Evolutionary conservation across 2,888 invertebrate genomes (phyloP), one percentile per base, ranked within the genome.

Genomic region (Morpho helenor): DNA sequence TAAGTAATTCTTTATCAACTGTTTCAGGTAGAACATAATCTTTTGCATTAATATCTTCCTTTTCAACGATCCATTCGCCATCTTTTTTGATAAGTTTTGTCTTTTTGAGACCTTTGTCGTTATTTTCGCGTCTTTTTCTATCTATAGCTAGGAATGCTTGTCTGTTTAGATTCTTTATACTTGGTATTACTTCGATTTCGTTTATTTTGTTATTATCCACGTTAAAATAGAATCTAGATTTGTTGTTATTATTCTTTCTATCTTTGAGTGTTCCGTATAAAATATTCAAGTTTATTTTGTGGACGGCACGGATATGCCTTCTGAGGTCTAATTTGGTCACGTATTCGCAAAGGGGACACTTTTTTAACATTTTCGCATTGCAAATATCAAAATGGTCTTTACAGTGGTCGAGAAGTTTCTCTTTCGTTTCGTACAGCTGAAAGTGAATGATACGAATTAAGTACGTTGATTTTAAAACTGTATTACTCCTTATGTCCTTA

Each of bases 361-460:
- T 88, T 22, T 80, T 80, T 0, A 87, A 54, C 42, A 76, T 77
- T 0, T 68, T 74, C 0, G 73, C 68, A 51, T 73, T 82, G 68
- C 84, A 84, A 0, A 83, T 60, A 8, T 84, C 82, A 54, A 86
- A 87, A 56, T 89, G 88, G 0, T 73, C 64, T 43, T 73, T 71
- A 62, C 86, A 87, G 49, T 89, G 88, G 0, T 74, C 60, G 8
- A 81, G 62, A 1, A 87, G 61, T 0, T 77, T 69, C 0, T 74
- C 61, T 68, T 82, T 82, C 0, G 84, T 81, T 63, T 76, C 69
- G 66, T 77, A 89, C 0, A 89, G 64, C 88, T 88, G 80, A 2
- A 48, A 23, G 48, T n/a, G 7, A 8, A 9, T 7, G 31, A 48
- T 31, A 48, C 43, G 3, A 16, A 16, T 16, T 16, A 16, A 16